Evolutionary conservation across 1,140 invertebrate genomes (phyloP).

Genomic region (Aphaenogaster floridana): DNA sequence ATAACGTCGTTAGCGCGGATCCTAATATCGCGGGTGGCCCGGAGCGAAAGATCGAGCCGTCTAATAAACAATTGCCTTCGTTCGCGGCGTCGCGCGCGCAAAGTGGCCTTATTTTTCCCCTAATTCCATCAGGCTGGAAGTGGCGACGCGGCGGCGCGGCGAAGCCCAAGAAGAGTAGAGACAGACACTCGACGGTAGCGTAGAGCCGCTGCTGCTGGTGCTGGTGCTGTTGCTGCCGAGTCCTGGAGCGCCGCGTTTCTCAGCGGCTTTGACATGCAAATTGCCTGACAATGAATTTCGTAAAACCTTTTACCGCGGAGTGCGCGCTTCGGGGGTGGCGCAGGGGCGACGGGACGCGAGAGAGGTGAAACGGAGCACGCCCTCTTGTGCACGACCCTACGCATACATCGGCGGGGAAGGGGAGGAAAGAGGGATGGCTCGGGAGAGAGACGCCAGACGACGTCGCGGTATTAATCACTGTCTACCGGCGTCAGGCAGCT

Average conservation of each 20-base stretch:
- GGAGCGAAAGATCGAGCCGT: constrained; percentile 2
- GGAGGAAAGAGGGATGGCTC: constrained; percentile 57
- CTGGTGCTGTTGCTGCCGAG: constrained; percentile 66
- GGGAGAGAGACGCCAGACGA: constrained; percentile 84
- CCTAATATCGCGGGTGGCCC: not conserved
- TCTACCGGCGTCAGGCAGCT: constrained; percentile 80
- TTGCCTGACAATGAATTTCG: constrained; percentile 86
- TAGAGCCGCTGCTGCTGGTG: not conserved
- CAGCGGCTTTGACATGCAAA: constrained; percentile 85
- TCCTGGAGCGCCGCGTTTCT: constrained; percentile 74
- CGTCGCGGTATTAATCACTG: constrained; percentile 86
- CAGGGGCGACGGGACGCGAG: constrained; percentile 54
- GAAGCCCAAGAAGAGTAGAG: constrained; percentile 70
- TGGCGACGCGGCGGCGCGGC: constrained; percentile 72
- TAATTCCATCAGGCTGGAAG: constrained; percentile 81
- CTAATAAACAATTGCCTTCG: constrained; percentile 58
- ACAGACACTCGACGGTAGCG: constrained; percentile 58
- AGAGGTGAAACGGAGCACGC: constrained; percentile 62
- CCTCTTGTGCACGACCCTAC: constrained; percentile 66
- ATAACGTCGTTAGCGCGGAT: not conserved
- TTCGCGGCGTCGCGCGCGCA: constrained; percentile 67
- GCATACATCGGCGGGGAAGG: constrained; percentile 67
- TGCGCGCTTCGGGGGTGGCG: constrained; percentile 74
- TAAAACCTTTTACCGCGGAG: constrained; percentile 86
- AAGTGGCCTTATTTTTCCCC: constrained; percentile 81